These are phyloP conservation scores for Portunus trituberculatus DNA, from an alignment of 1,140 invertebrate genomes.

Conservation along the genomic window DNA sequence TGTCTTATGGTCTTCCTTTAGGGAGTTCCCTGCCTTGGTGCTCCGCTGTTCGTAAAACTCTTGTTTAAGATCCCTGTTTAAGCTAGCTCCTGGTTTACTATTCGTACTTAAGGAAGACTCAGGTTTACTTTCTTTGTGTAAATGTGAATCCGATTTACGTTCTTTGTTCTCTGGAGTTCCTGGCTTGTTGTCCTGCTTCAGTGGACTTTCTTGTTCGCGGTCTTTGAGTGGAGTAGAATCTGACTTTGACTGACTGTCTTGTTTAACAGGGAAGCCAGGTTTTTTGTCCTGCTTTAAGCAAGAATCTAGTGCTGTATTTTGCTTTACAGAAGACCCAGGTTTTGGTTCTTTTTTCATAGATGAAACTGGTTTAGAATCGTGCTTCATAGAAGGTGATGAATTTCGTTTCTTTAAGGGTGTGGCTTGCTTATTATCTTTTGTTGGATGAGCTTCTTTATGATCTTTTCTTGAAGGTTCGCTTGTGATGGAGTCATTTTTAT, in stretches of 20 bases:
- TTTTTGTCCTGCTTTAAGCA: constrained; percentile 29
- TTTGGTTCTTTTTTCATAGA: not conserved
- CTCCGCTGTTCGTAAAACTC: not conserved
- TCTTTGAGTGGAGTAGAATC: not conserved
- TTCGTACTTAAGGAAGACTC: not conserved
- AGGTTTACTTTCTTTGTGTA: constrained; percentile 1
- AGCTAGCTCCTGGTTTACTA: not conserved
- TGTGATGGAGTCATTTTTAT: not conserved
- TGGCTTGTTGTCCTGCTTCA: constrained; percentile 38
- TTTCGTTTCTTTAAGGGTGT: constrained; percentile 14
- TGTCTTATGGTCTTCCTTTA: not conserved
- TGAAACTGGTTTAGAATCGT: not conserved
- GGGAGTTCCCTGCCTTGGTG: not conserved
- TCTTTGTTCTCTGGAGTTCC: not conserved
- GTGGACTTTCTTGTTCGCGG: not conserved
- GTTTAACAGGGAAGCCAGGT: constrained; percentile 38
- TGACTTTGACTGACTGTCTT: constrained; percentile 13
- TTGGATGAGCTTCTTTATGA: not conserved
- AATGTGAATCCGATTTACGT: not conserved
- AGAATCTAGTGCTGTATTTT: constrained; percentile 25
- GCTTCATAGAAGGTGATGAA: constrained; percentile 12
- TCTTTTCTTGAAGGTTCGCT: constrained; percentile 21
- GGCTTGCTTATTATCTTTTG: not conserved
- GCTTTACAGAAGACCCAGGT: constrained; percentile 29
- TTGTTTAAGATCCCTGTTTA: not conserved